Evolutionary conservation across 2,113 vertebrate species (phyloP), one percentile per base, ranked within the genome.

Genomic region (Syrrhaptes paradoxus): DNA sequence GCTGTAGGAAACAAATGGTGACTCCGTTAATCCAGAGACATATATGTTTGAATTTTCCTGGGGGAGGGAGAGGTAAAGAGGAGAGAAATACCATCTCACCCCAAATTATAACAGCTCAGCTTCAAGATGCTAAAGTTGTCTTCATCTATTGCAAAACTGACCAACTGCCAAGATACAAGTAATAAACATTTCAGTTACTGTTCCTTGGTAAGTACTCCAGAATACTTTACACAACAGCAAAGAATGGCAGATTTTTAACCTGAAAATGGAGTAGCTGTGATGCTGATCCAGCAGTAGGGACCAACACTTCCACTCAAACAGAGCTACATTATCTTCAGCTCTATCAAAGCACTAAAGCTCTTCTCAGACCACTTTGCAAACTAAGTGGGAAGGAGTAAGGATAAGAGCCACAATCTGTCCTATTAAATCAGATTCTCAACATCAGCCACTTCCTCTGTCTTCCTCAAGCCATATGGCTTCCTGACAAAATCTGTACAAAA

Each of bases 381-480:
- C 48, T 36, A 85, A 94, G 92, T 90, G 88, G 81, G 92, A 93
- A 86, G 67, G 32, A 83, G 18, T n/a, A 63, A 48, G 93, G 46
- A 38, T 94, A 94, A 95, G 46, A 93, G 80, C 76, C 61, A 49
- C 83, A 90, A 88, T 96, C 57, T 96, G 88, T 86, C 93, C 59
- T 77, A 81, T 90, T 94, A 94, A 96, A 90, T 90, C 87, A 91
- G 91, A 90, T 90, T 95, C 85, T 76, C 75, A 90, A 85, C 82
- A 93, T 80, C 75, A 87, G 68, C 71, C 72, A 91, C 85, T 96
- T 96, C 95, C 95, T 93, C 67, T 84, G 90, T 87, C 74, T 59
- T 96, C 92, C 82, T 90, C 85, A 85, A 95, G 93, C 93, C 93
- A 95, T 96, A 96, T 93, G 91, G 93, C 90, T 96, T 97, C 75